Conservation (phyloP, 2,888 invertebrate species). For the Luperina nickerlii region DNA sequence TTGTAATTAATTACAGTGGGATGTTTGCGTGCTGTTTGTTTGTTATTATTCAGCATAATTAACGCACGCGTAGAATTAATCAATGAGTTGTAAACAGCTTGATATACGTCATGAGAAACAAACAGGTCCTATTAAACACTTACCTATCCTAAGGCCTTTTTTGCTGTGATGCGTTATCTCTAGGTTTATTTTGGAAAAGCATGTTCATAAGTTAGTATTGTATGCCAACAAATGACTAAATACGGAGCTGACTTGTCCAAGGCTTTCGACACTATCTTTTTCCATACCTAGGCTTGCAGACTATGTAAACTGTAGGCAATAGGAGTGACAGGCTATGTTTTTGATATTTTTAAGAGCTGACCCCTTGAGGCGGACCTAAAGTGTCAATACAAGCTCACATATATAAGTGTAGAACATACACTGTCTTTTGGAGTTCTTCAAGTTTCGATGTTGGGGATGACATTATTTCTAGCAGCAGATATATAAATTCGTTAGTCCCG, state of each 20-base stretch:
- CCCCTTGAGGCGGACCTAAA: background rate
- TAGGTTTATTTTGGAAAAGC: background rate
- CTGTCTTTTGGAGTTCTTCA: background rate
- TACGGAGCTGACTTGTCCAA: background rate
- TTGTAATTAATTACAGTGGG: slow-evolving; percentile 4
- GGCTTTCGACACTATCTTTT: background rate
- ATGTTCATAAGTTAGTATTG: background rate
- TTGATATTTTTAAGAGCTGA: background rate
- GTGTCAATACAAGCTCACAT: background rate
- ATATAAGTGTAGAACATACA: background rate
- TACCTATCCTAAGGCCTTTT: slow-evolving; percentile 24
- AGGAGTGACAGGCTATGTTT: background rate
- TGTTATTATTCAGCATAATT: slow-evolving; percentile 42
- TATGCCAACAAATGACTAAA: background rate
- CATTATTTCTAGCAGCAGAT: background rate
- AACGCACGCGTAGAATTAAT: slow-evolving; percentile 28
- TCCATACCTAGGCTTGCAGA: background rate
- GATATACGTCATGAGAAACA: background rate
- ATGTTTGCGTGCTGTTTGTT: slow-evolving; percentile 39
- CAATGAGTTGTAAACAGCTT: background rate
- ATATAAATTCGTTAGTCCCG: background rate
- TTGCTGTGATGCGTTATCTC: background rate
- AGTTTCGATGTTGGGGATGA: background rate
- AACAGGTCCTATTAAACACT: slow-evolving; percentile 14
- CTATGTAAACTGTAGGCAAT: background rate